Percentiles rank a stretch among this genome's conserved stretches.
These are phyloP conservation scores for Tamandua tetradactyla DNA, from an alignment of 2,797 vertebrate genomes.

Conservation along the genomic window DNA sequence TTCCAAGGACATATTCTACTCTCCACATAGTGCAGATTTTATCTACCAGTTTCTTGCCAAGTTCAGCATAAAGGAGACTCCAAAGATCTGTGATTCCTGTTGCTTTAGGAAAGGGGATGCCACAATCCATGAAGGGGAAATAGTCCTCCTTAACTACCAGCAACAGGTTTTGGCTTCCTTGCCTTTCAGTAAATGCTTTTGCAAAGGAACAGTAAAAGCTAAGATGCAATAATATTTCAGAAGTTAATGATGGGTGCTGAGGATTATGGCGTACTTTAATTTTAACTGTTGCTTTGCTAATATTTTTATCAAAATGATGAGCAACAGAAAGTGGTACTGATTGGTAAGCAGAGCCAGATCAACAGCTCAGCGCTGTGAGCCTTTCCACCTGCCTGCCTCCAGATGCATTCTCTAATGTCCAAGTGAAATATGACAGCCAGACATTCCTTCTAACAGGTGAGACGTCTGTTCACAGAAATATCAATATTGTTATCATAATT, in stretches of 20 bases:
- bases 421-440: neutral
- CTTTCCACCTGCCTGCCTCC: neutral
- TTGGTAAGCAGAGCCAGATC: neutral
- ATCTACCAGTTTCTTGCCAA: neutral
- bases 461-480: neutral
- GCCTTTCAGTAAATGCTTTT: conserved; percentile 61
- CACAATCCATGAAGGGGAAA: neutral
- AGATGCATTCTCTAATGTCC: accelerated
- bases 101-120: neutral
- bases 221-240: conserved; percentile 54
- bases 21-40: neutral
- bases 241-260: conserved; percentile 59
- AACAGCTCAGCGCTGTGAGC: neutral
- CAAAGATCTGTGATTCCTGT: neutral
- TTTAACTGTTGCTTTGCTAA: conserved; percentile 70
- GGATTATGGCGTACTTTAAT: conserved; percentile 41
- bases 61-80: neutral
- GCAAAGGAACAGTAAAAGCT: conserved; percentile 56
- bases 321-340: neutral
- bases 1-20: neutral
- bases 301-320: conserved; percentile 62
- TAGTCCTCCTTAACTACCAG: neutral
- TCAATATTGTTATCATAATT: neutral
- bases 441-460: neutral
- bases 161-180: neutral